Percentiles rank a stretch among this genome's conserved stretches.
phyloP scores from a whole-genome alignment of 2,113 vertebrate genomes.

The Podarcis raffonei region DNA sequence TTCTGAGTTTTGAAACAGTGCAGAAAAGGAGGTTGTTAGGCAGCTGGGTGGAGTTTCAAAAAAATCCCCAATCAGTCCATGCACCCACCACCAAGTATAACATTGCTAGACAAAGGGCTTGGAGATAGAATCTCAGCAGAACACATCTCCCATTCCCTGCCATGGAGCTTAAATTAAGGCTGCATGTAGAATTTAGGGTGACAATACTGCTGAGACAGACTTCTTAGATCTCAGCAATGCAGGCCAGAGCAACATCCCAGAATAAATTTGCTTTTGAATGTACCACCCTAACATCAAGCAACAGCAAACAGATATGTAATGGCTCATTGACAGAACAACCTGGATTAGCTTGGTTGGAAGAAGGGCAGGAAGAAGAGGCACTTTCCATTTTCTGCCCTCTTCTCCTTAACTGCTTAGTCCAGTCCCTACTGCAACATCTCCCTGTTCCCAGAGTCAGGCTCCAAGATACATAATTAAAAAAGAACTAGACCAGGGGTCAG shows the following conservation, averaged over 20 bases:
- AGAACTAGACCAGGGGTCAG: background rate
- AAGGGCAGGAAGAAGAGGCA: background rate
- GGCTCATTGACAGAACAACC: no score
- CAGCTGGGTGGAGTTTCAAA: no score
- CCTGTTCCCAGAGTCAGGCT: background rate
- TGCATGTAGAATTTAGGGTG: background rate
- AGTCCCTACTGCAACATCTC: background rate
- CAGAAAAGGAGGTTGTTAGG: no score
- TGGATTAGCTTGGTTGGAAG: background rate
- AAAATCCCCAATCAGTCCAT: no score
- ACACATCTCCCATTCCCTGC: no score
- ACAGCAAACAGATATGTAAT: background rate
- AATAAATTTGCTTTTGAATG: background rate
- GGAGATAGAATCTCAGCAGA: background rate
- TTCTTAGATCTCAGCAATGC: background rate
- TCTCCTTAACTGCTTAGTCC: background rate
- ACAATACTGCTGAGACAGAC: background rate
- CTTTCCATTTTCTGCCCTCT: background rate
- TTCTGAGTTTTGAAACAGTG: background rate
- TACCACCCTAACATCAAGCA: background rate
- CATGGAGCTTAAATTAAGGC: no score
- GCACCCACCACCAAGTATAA: no score
- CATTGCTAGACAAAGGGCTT: background rate
- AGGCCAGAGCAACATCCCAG: background rate
- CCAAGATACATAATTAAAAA: background rate